phyloP scores from a whole-genome alignment of 2,797 vertebrate genomes.

The Danio tinwini region DNA sequence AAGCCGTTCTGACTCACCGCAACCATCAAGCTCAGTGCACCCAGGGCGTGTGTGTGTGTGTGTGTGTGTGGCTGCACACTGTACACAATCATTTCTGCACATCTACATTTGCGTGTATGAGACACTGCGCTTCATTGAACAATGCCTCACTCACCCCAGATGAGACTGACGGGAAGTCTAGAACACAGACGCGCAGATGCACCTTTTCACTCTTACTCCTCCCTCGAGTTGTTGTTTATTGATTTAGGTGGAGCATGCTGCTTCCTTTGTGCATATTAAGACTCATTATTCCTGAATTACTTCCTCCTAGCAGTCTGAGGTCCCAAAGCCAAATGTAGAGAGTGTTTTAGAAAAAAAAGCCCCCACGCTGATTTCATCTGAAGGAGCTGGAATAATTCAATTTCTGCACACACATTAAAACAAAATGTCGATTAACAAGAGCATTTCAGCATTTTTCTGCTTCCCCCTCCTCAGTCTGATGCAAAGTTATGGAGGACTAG shows the following conservation, averaged over 20 bases:
- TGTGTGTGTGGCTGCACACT: conserved; percentile 31
- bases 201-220: conserved; percentile 30
- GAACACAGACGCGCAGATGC: conserved; percentile 13
- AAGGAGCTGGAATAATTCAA: background rate
- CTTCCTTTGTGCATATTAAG: conserved; percentile 39
- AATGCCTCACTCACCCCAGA: conserved; percentile 43
- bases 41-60: conserved; percentile 36
- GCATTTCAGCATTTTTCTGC: background rate
- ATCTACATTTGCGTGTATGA: conserved; percentile 26
- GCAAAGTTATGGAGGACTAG: background rate
- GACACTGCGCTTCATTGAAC: conserved; percentile 45
- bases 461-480: background rate
- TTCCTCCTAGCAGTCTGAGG: conserved; percentile 11
- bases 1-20: conserved; percentile 76
- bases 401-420: background rate
- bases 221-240: conserved; percentile 34
- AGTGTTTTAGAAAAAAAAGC: conserved; percentile 1
- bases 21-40: conserved; percentile 64
- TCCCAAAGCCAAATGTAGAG: background rate
- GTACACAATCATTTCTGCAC: conserved; percentile 32
- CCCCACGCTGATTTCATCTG: background rate
- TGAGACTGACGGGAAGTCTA: conserved; percentile 52
- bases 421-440: background rate
- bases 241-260: conserved; percentile 43
- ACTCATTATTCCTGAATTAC: conserved; percentile 34